Base-by-base conservation (phyloP, 2,113 vertebrate genomes). In the Carlito syrichta region DNA sequence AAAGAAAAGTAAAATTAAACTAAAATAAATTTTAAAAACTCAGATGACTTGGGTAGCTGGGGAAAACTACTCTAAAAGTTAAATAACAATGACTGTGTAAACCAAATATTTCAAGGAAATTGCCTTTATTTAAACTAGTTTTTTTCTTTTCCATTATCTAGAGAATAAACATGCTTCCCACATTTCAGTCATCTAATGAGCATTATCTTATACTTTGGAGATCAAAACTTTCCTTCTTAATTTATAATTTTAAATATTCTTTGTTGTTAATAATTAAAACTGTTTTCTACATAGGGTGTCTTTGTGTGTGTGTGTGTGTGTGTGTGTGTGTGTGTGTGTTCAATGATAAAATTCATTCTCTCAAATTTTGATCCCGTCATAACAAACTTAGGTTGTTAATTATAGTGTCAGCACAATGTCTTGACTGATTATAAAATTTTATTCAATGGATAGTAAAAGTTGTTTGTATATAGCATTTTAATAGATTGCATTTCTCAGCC, bases 241-340 rank as follows among this genome's bases (percentile, higher is more conserved):
- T 20, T 90, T 94, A 60, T 78, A 96, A 96, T 50, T 94, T 71
- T 95, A 97, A 91, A 96, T 81, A 89, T 96, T 93, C 81, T 89
- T 95, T 94, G 76, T 50, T 97, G 91, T 78, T 97, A 97, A 97
- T 83, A 81, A 20, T 86, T 77, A 23, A 52, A 97, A 97, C 96
- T 91, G 11, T 91, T n/a, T 63, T 78, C 38, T 62, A 27, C 17
- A 19, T 35, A 48, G 19, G 25, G 17, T 22, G 45, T 77, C 22
- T 73, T 23, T 74, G 71, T 74, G 8, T 50, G 20, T 45, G 52
- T 27, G 5, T n/a, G 20, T 62, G 13, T 79, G 8, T 11, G 3
- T 40, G 11, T 38, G 45, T 30, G 6, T 50, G 32, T 48, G 7
- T 68, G 16, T 3, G 2, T 40, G 8, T 71, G 56, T 45, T 96